Evolutionary conservation across 2,888 invertebrate genomes (phyloP), one percentile per base, ranked within the genome.

Genomic region (Drosophila lutescens): DNA sequence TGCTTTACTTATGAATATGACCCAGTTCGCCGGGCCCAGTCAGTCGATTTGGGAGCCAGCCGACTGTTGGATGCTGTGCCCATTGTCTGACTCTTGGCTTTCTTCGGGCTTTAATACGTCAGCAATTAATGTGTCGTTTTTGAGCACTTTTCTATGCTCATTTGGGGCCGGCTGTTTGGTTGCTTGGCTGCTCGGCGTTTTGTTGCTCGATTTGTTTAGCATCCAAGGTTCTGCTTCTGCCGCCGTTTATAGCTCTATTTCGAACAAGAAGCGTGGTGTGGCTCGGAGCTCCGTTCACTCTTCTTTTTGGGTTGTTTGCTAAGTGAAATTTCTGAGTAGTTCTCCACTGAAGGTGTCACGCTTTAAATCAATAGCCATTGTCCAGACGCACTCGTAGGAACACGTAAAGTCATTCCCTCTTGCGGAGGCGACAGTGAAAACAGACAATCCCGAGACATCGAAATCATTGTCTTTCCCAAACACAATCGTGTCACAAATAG

Each of bases 1-100:
- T 32, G 88, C 78, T 80, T 86, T 86, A 86, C 88, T 85, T 86
- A 85, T 76, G 77, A 80, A 85, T 86, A 78, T 85, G 86, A 86
- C 88, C 86, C 80, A 86, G 75, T 82, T 88, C 73, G 57, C 59
- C 26, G 46, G 57, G 63, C 75, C 56, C 50, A 47, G 44, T 13
- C 40, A 53, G 77, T 66, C 72, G 62, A 80, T 70, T 79, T 76
- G 50, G 66, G 44, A 51, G 65, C 61, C 66, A 70, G 67, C 66
- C 51, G 34, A 50, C 13, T 54, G 53, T 26, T 69, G 55, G 9
- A 60, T 62, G 70, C 56, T 57, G 53, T 46, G 62, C 63, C 30
- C 54, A 55, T 30, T 43, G 58, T 46, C 58, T 41, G 54, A 43
- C 66, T 59, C 34, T 54, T 73, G 85, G 77, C 76, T 86, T 86